Base-by-base conservation (phyloP, 2,113 vertebrate species). In the Corythoichthys haematopterus region DNA sequence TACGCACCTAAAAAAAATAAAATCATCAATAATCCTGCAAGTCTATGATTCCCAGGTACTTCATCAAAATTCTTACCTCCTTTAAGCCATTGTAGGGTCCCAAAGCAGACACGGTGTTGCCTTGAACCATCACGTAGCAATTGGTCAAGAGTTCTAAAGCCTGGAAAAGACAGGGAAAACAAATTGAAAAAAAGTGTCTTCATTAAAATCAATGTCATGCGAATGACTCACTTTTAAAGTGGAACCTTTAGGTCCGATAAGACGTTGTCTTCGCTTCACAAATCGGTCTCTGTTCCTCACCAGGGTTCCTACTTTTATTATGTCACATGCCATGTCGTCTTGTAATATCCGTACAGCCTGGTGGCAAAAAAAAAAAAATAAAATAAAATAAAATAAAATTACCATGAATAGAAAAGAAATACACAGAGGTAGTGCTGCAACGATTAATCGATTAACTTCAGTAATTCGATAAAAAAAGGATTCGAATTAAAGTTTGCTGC, bases 111-210 rank as follows among this genome's bases (percentile, higher is more conserved):
- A 99, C 96, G 0, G 97, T 99, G 88, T 98, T 99, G 10, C 97
- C 97, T 82, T 98, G 97, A 76, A 98, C 96, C 97, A 99, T 95
- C 70, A 99, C 92, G 3, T 99, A 99, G 86, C 97, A 99, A 88
- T 91, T 94, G 33, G 96, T 98, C 79, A 98, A 82, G 60, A 99
- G 85, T 85, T 99, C 97, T 74, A 99, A 80, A 0, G 97, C 97
- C 97, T 99, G 65, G 0, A 75, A 2, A 52, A 47, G 0, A 75
- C 43, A 28, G 2, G 7, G 4, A 40, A 40, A 40, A 40, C 3
- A 40, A 40, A 40, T 40, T 40, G 7, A 40, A 40, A 40, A 40
- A 40, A 40, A 40, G 40, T 3, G 40, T 40, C 40, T 40, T 40
- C 4, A 40, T 40, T 40, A 40, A 40, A 40, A 5, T 3, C 7